These are phyloP conservation scores for Actinemys pallida DNA, from an alignment of 2,113 vertebrate genomes.

Conservation along the genomic window DNA sequence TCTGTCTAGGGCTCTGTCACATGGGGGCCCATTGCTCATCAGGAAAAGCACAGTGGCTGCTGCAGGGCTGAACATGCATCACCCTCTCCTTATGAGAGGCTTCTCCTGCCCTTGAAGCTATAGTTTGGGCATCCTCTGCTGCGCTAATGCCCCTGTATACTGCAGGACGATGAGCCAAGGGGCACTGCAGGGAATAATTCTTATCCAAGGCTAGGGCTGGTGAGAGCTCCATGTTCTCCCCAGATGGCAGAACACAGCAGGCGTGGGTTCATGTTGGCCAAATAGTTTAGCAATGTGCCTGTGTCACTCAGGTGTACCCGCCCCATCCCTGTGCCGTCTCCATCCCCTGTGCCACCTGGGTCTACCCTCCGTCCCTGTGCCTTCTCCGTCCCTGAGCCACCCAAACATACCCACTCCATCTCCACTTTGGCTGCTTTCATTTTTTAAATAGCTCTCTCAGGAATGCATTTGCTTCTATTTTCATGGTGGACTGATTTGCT, in stretches of 20 bases:
- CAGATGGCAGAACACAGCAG: background rate
- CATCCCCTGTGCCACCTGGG: too few relatives aligned
- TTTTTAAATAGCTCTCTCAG: constrained; percentile 23
- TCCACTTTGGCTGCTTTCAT: constrained; percentile 23
- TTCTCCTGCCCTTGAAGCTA: background rate
- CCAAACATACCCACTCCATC: rapidly evolving
- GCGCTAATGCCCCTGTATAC: background rate
- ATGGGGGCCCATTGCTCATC: background rate
- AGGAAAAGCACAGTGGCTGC: too few relatives aligned
- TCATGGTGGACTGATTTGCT: constrained; percentile 24
- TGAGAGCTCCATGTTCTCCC: background rate
- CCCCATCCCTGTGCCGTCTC: background rate
- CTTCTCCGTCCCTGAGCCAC: background rate
- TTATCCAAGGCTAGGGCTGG: background rate
- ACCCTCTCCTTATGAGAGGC: background rate
- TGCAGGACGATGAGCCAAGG: background rate
- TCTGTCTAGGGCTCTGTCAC: background rate
- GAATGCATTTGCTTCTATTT: constrained; percentile 4
- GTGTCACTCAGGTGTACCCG: background rate
- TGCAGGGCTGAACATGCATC: background rate
- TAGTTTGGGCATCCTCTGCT: background rate
- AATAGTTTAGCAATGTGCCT: background rate
- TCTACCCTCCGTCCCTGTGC: background rate
- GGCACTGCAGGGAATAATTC: background rate
- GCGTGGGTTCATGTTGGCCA: background rate